These are phyloP conservation scores for Dryococelus australis DNA, from an alignment of 2,888 invertebrate genomes.

Conservation along the genomic window DNA sequence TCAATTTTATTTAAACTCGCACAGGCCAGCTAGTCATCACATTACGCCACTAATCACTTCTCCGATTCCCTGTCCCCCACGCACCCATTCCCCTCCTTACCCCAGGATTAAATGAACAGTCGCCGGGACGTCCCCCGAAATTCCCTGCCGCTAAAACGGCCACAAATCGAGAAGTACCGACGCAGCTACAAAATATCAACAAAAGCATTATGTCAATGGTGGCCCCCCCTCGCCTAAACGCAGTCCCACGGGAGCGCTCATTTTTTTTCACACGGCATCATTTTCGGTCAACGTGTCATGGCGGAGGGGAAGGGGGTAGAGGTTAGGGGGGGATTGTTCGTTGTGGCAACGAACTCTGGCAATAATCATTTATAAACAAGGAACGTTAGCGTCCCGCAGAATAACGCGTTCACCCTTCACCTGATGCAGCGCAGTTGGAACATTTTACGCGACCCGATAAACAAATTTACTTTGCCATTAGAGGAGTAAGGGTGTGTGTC, in stretches of 20 bases:
- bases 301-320: neutral
- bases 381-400: neutral
- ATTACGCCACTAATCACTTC: neutral
- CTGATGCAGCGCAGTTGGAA: neutral
- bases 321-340: no score
- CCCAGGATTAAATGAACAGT: neutral
- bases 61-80: neutral
- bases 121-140: neutral
- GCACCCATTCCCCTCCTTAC: neutral
- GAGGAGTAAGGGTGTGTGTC: neutral
- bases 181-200: neutral
- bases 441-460: neutral
- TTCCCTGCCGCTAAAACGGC: neutral
- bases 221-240: neutral
- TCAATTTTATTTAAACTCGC: neutral
- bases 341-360: neutral
- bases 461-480: conserved; percentile 9
- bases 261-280: conserved; percentile 13
- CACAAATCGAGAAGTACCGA: conserved; percentile 16
- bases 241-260: neutral
- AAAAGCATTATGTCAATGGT: neutral
- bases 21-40: neutral
- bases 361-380: conserved; percentile 16
- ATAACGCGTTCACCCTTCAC: neutral
- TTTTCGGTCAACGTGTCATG: neutral